Evolutionary conservation across 1,140 invertebrate genomes (phyloP), one percentile per base, ranked within the genome.

Genomic region (Bombus waltoni): DNA sequence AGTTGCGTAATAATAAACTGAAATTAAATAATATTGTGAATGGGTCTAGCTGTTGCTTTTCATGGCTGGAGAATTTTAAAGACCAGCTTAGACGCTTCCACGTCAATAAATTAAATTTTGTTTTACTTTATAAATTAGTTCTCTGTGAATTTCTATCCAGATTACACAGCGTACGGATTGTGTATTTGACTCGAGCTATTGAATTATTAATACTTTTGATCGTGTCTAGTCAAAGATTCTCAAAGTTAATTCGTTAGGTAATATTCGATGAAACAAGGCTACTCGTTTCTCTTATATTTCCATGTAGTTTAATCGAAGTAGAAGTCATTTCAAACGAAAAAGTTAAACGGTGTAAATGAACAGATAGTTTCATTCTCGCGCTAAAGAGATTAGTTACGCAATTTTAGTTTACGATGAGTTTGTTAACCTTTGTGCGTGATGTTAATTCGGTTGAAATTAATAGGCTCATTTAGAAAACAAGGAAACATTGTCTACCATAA

Each of bases 361-460:
- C 10, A 22, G 32, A 76, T 65, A 59, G 11, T 35, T 25, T 13
- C n/a, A 32, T 74, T 35, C 25, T 47, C 73, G 5, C 22, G 32
- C 22, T 25, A 25, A 10, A 32, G 15, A 18, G 8, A 22, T 22
- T 53, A 22, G 25, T 35, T 22, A n/a, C 8, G 28, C 13, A 47
- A 66, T 47, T 66, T 38, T 40, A 83, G 62, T 28, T 65, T 2
- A 47, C 15, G 71, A 73, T 73, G 42, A 59, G 53, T 47, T 83
- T 44, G 57, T 82, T 76, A 76, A 47, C 47, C n/a, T 75, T 47
- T 28, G 10, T 6, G 35, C 15, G 3, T 25, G 47, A 73, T n/a
- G 32, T 35, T 53, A 35, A 53, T 75, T 53, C 32, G 22, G 72
- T 32, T 6, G 22, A 53, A 75, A 74, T 47, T 74, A 75, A 75